A percentile compares a stretch with the other conserved stretches of the same genome.
These are phyloP conservation scores for Drosophila greeni DNA, from an alignment of 2,888 invertebrate genomes.

Conservation along the genomic window DNA sequence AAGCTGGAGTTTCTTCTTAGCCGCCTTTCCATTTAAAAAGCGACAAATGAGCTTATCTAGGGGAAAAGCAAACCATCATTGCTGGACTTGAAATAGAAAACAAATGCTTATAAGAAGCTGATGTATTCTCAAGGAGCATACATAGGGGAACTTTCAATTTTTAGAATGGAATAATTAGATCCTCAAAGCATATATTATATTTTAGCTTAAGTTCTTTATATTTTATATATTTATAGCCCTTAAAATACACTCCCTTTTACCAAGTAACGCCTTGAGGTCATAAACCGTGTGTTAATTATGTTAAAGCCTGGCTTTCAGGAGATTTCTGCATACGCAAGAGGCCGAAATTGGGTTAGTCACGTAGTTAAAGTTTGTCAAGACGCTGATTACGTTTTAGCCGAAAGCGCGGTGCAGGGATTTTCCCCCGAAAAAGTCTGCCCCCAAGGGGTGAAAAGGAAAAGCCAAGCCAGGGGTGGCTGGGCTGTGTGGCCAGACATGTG, in stretches of 20 bases:
- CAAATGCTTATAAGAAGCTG: neutral
- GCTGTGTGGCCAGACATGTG: conserved; percentile 41
- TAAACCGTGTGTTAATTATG: conserved; percentile 59
- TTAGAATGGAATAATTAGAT: no score
- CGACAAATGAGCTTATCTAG: conserved; percentile 27
- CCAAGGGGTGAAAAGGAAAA: conserved; percentile 14
- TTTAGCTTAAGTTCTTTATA: neutral
- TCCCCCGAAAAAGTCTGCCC: conserved; percentile 44
- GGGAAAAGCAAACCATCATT: neutral
- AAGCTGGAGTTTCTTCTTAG: conserved; percentile 30
- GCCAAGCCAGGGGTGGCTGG: conserved; percentile 9
- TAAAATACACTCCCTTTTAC: neutral
- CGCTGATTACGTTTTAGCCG: conserved; percentile 63
- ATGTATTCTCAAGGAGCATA: neutral
- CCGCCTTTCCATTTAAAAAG: conserved; percentile 15
- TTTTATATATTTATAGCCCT: neutral
- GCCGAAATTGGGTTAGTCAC: conserved; percentile 66
- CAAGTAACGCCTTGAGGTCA: conserved; percentile 11
- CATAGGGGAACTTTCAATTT: neutral
- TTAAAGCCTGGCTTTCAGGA: conserved; percentile 49
- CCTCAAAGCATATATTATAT: neutral
- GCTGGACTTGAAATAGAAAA: no score
- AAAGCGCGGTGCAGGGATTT: conserved; percentile 62
- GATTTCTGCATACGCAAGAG: conserved; percentile 18
- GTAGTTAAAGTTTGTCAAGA: conserved; percentile 54